phyloP scores from a whole-genome alignment of 1,140 invertebrate genomes.

The Sinella curviseta region DNA sequence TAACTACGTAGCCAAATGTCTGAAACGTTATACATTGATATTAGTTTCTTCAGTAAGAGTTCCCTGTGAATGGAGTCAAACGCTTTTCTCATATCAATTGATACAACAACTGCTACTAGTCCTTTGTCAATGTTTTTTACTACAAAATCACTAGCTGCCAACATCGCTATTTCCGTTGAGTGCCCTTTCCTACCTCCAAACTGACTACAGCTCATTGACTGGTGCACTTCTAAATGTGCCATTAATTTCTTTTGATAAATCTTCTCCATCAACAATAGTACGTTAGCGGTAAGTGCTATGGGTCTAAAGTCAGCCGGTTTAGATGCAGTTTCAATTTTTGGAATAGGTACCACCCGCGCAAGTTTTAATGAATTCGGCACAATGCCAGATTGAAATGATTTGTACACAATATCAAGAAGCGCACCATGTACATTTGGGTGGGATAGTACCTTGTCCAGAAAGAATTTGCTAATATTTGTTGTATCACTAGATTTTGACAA shows the following conservation, averaged over 20 bases:
- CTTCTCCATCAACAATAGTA: neutral
- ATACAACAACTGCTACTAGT: too few species aligned
- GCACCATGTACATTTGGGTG: neutral
- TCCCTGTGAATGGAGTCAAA: too few species aligned
- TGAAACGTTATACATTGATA: too few species aligned
- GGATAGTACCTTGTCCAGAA: neutral
- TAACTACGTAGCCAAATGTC: too few species aligned
- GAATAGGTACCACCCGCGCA: neutral
- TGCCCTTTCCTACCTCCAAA: too few species aligned
- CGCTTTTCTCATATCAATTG: too few species aligned
- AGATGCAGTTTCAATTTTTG: neutral
- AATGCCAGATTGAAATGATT: neutral
- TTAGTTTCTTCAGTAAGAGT: too few species aligned
- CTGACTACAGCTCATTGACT: neutral
- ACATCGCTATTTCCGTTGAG: too few species aligned
- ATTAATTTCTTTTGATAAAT: too few species aligned
- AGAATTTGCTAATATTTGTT: too few species aligned
- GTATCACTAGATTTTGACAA: neutral
- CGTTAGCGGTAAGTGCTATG: neutral
- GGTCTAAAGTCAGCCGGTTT: neutral
- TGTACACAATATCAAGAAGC: neutral
- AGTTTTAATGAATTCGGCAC: neutral
- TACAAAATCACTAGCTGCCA: too few species aligned
- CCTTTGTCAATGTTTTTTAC: too few species aligned
- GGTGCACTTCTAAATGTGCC: neutral